Evolutionary conservation across 2,888 invertebrate species (phyloP).

Genomic region (Omphaloscelis lunosa): DNA sequence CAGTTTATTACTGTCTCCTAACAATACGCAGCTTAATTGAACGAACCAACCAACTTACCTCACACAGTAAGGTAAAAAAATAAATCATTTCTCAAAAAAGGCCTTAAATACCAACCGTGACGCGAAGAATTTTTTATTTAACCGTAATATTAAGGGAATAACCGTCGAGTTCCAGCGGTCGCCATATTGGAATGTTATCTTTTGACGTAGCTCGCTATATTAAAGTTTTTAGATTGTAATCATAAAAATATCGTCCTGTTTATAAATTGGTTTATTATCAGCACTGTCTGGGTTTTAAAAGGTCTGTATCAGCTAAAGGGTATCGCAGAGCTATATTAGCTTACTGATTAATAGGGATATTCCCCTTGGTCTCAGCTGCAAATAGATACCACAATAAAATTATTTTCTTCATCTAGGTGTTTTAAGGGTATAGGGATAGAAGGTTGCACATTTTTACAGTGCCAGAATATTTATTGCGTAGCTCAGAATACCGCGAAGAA

Average conservation of each 20-base stretch:
- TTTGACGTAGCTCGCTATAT: constrained; percentile 49
- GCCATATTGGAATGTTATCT: constrained; percentile 61
- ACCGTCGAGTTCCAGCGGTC: constrained; percentile 26
- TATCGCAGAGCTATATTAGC: constrained; percentile 15
- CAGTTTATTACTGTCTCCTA: constrained; percentile 49
- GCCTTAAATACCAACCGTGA: constrained; percentile 57
- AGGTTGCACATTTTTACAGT: neutral
- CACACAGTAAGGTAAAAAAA: constrained; percentile 56
- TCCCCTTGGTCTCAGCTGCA: constrained; percentile 1
- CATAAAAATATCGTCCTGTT: constrained; percentile 22
- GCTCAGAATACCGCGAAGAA: neutral
- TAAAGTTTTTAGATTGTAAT: constrained; percentile 50
- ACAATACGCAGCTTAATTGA: constrained; percentile 60
- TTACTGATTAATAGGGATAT: constrained; percentile 44
- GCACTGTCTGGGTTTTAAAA: constrained; percentile 21
- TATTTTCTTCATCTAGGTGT: neutral
- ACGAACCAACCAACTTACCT: constrained; percentile 55
- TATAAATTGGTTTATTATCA: constrained; percentile 55
- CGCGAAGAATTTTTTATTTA: constrained; percentile 59
- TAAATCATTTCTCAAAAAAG: constrained; percentile 46
- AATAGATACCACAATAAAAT: neutral
- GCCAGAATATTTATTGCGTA: constrained; percentile 7
- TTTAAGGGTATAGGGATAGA: neutral
- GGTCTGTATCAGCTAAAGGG: constrained; percentile 19
- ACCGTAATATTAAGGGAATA: constrained; percentile 59